Conservation (phyloP, 2,113 vertebrate genomes). For the Ageneiosus marmoratus region DNA sequence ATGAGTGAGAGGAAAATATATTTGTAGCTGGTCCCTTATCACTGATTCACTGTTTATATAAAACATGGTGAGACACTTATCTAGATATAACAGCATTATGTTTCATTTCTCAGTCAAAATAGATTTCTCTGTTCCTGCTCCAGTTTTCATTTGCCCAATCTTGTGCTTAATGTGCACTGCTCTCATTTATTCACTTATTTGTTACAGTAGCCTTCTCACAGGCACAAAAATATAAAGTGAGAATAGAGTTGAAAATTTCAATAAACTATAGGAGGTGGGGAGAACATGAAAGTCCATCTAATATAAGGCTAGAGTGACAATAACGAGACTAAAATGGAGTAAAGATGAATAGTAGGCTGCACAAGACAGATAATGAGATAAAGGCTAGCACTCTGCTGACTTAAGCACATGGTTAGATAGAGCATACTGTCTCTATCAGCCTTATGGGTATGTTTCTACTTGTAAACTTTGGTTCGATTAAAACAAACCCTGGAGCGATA, state of each 20-base stretch:
- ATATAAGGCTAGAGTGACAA: not conserved
- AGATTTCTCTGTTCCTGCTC: not conserved
- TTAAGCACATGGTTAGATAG: not conserved
- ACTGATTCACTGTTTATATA: not conserved
- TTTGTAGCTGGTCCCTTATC: not conserved
- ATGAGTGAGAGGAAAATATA: not conserved
- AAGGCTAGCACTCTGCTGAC: not conserved
- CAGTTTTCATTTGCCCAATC: not conserved
- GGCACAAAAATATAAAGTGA: not conserved
- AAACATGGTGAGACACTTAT: not conserved
- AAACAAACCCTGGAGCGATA: no score
- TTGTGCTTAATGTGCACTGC: not conserved
- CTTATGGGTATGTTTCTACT: not conserved
- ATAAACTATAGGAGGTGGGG: not conserved
- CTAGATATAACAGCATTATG: not conserved
- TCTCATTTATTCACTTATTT: not conserved
- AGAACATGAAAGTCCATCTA: not conserved
- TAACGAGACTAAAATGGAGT: not conserved
- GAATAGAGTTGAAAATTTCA: not conserved
- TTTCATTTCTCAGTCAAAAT: not conserved
- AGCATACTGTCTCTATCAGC: not conserved
- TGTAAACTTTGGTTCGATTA: no score
- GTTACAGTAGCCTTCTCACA: not conserved
- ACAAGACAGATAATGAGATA: constrained; percentile 23
- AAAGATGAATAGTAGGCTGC: not conserved